phyloP scores from a whole-genome alignment of 2,888 invertebrate genomes.

The Azorinus chamasolen region DNA sequence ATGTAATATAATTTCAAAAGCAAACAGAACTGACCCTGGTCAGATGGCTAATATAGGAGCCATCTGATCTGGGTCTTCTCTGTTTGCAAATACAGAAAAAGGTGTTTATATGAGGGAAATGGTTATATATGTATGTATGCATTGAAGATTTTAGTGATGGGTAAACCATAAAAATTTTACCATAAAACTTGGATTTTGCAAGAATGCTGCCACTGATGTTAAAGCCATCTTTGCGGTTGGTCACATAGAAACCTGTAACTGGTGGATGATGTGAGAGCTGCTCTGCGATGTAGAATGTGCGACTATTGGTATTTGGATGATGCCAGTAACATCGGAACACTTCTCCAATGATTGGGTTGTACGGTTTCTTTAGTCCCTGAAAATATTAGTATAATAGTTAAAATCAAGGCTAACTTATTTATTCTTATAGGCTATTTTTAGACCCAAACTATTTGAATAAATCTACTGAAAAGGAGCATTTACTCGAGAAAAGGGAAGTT shows the following conservation, averaged over 20 bases:
- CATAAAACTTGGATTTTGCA: constrained; percentile 98
- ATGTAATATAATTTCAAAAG: too few relatives aligned
- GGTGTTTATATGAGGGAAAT: too few relatives aligned
- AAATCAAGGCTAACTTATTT: too few relatives aligned
- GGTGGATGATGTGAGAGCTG: constrained; percentile 98
- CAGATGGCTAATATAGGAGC: too few relatives aligned
- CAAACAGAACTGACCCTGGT: too few relatives aligned
- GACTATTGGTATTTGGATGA: constrained; percentile 91
- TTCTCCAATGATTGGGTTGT: constrained; percentile 97
- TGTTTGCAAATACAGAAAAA: too few relatives aligned
- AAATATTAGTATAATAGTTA: too few relatives aligned
- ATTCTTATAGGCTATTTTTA: too few relatives aligned
- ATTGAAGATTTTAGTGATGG: not conserved
- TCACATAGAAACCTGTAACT: constrained; percentile 96
- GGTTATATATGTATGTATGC: not conserved
- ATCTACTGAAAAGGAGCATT: too few relatives aligned
- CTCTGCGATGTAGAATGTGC: constrained; percentile 97
- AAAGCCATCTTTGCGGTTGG: constrained; percentile 97
- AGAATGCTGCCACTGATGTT: constrained; percentile 96
- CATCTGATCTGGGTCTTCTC: too few relatives aligned
- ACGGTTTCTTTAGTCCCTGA: constrained; percentile 96
- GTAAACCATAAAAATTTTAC: constrained; percentile 86
- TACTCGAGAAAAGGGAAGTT: too few relatives aligned
- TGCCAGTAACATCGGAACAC: constrained; percentile 97
- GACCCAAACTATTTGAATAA: too few relatives aligned